Evolutionary conservation across 2,888 invertebrate species (phyloP).

Genomic region (Noctua janthe): DNA sequence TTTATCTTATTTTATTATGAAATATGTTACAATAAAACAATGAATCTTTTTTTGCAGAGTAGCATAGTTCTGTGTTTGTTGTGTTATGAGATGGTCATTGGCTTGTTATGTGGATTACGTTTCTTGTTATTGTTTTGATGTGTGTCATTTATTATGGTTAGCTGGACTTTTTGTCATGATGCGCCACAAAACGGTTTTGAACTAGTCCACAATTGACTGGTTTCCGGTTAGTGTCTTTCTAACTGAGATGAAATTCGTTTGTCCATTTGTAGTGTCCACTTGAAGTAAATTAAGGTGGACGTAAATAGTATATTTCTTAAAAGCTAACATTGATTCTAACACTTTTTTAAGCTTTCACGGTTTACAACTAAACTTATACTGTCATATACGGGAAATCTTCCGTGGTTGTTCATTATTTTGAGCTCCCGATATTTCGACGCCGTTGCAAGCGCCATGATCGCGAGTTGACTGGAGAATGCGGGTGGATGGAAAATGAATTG

Average conservation of each 20-base stretch:
- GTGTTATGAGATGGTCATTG: conserved; percentile 24
- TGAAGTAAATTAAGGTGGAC: neutral
- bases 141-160: neutral
- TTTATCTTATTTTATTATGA: conserved; percentile 64
- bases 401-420: too few species aligned
- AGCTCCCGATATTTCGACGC: too few species aligned
- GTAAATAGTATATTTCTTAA: neutral
- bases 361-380: too few species aligned
- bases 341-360: too few species aligned
- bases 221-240: neutral
- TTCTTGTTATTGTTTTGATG: neutral
- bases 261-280: too few species aligned
- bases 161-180: neutral
- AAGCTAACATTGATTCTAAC: too few species aligned
- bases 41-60: conserved; percentile 48
- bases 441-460: too few species aligned
- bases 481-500: too few species aligned
- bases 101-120: neutral
- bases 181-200: neutral
- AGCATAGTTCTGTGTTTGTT: conserved; percentile 28
- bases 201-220: too few species aligned
- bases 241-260: neutral
- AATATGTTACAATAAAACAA: conserved; percentile 54
- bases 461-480: too few species aligned
- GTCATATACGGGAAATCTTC: too few species aligned